Evolutionary conservation across 1,140 invertebrate genomes (phyloP).

Genomic region (Anastrepha ludens): DNA sequence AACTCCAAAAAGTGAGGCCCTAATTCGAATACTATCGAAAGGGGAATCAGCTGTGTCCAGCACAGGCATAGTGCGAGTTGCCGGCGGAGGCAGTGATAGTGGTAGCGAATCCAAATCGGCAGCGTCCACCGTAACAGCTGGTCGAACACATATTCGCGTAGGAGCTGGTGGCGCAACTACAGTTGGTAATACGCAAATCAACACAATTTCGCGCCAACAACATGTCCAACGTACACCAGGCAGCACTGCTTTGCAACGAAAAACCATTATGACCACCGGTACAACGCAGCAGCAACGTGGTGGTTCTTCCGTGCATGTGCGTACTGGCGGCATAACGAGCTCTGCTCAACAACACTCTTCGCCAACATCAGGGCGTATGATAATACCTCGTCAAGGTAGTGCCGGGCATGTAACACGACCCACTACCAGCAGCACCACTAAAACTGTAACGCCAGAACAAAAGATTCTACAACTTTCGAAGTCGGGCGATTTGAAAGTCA

Average conservation of each 20-base stretch:
- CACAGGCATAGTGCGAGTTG: constrained; percentile 67
- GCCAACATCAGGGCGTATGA: constrained; percentile 57
- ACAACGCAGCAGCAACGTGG: constrained; percentile 25
- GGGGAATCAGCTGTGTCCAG: constrained; percentile 63
- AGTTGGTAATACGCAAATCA: constrained; percentile 54
- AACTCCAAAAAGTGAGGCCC: constrained; percentile 65
- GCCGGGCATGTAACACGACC: constrained; percentile 7
- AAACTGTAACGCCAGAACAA: constrained; percentile 69
- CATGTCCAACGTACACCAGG: constrained; percentile 57
- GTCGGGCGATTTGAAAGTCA: constrained; percentile 72
- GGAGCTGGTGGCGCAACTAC: constrained; percentile 55
- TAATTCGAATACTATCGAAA: constrained; percentile 67
- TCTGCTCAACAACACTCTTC: constrained; percentile 52
- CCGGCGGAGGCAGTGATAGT: constrained; percentile 21
- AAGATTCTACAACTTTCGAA: constrained; percentile 72
- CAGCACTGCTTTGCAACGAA: constrained; percentile 57
- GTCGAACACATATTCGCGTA: constrained; percentile 21
- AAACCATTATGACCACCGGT: constrained; percentile 20
- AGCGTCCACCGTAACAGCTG: not conserved
- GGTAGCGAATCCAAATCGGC: constrained; percentile 32
- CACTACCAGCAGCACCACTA: constrained; percentile 42
- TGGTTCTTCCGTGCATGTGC: constrained; percentile 43
- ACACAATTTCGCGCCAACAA: constrained; percentile 60
- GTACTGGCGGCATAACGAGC: not conserved
- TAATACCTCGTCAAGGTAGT: constrained; percentile 55